A percentile compares a stretch with the other conserved stretches of the same genome.
Conservation (phyloP, 2,797 vertebrate genomes). For the Dryobates pubescens region DNA sequence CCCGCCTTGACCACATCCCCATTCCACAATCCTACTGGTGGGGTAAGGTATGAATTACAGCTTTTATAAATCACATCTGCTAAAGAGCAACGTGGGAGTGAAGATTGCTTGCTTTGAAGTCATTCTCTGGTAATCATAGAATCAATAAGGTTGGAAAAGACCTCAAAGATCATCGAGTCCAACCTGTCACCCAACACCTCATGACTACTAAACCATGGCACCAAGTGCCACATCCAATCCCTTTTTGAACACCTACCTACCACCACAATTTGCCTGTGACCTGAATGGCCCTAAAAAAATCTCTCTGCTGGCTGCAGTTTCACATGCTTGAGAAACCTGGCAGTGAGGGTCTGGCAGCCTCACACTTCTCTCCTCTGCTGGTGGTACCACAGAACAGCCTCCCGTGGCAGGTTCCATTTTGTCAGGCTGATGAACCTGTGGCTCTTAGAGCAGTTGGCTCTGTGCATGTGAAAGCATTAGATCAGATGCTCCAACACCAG, state of each 20-base stretch:
- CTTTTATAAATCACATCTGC: slow-evolving; percentile 19
- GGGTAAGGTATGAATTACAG: slow-evolving; percentile 87
- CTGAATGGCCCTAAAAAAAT: neutral
- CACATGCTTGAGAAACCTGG: neutral
- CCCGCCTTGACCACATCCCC: slow-evolving; percentile 88
- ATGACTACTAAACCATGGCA: too few relatives aligned
- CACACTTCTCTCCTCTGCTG: neutral
- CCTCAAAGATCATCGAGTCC: too few relatives aligned
- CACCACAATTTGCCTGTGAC: neutral
- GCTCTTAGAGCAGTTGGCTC: neutral
- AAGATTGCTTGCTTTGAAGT: neutral
- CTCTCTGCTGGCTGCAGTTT: neutral
- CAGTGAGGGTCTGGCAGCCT: neutral
- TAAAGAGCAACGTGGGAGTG: neutral
- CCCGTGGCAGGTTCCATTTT: neutral
- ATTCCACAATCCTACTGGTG: slow-evolving; percentile 94
- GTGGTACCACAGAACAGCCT: neutral
- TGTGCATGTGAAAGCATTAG: neutral
- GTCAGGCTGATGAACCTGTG: neutral
- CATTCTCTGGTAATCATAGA: neutral
- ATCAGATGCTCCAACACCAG: neutral
- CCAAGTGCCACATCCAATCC: too few relatives aligned
- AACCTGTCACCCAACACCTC: too few relatives aligned
- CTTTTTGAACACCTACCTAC: too few relatives aligned
- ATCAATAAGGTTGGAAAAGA: too few relatives aligned